These are phyloP conservation scores for Intellagama lesueurii DNA, from an alignment of 2,797 vertebrate species.

Conservation along the genomic window DNA sequence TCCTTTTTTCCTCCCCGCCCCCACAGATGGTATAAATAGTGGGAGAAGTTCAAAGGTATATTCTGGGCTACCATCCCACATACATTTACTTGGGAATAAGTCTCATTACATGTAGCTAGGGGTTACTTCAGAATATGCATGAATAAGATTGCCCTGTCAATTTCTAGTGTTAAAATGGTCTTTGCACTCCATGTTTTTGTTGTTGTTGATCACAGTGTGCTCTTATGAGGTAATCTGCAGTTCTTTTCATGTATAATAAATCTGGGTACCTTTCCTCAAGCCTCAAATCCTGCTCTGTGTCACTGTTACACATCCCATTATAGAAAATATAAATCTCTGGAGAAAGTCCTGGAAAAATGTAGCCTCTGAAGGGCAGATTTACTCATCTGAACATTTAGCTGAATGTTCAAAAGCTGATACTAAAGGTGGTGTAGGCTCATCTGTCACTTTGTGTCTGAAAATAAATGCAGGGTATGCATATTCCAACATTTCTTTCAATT, in stretches of 20 bases:
- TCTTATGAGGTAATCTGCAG: neutral
- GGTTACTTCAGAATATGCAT: neutral
- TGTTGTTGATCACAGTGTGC: neutral
- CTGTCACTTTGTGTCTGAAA: neutral
- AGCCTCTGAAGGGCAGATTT: neutral
- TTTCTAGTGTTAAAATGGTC: neutral
- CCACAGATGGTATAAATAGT: neutral
- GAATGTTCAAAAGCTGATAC: neutral
- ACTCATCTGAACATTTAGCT: neutral
- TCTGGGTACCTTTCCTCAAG: neutral
- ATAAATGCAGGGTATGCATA: neutral
- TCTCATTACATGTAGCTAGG: neutral
- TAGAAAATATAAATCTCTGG: neutral
- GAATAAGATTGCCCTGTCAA: neutral
- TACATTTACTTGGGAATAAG: neutral
- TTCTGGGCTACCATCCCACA: neutral
- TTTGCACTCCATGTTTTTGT: neutral
- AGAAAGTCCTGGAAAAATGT: neutral
- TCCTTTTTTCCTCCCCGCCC: neutral
- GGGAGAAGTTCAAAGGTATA: neutral
- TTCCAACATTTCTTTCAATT: neutral
- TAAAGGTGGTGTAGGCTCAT: neutral
- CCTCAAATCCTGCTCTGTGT: neutral
- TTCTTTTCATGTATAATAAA: neutral
- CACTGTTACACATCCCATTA: neutral